Evolutionary conservation across 2,888 invertebrate genomes (phyloP).

Genomic region (Cephus spinipes): DNA sequence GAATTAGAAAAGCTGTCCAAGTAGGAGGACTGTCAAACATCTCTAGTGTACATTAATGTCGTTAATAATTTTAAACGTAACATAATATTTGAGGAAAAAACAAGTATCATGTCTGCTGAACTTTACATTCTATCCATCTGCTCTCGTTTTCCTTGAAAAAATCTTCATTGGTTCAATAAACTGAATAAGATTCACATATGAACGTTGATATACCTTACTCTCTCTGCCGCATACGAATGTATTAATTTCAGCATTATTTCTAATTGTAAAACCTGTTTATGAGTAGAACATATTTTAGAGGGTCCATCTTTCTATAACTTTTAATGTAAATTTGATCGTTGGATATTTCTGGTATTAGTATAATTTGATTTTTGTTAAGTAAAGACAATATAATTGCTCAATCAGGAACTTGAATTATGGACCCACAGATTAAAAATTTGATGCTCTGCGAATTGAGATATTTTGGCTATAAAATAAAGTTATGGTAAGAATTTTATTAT

Average conservation of each 20-base stretch:
- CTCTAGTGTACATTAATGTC: slow-evolving; percentile 17
- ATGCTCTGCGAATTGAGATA: not conserved
- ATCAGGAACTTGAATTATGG: slow-evolving; percentile 42
- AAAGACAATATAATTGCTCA: slow-evolving; percentile 33
- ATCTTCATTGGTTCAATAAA: not conserved
- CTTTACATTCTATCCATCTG: not conserved
- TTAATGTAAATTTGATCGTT: not conserved
- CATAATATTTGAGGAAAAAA: slow-evolving; percentile 9
- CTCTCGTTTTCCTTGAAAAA: not conserved
- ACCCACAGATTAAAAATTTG: slow-evolving; percentile 32
- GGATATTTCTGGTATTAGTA: not conserved
- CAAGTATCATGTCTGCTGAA: not conserved
- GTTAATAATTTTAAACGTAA: slow-evolving; percentile 16
- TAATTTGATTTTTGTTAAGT: not conserved
- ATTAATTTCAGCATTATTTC: not conserved
- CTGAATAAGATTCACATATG: not conserved
- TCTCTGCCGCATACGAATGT: not conserved
- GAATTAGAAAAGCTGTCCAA: slow-evolving; percentile 65
- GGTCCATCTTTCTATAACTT: not conserved
- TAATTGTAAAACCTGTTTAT: not conserved
- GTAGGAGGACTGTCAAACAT: slow-evolving; percentile 32
- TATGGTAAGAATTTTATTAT: not conserved
- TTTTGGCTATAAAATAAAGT: not conserved
- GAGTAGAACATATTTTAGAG: not conserved
- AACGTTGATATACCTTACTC: not conserved